Conservation (phyloP, 64 coral and sea anemone genomes). For the Exaiptasia diaphana region DNA sequence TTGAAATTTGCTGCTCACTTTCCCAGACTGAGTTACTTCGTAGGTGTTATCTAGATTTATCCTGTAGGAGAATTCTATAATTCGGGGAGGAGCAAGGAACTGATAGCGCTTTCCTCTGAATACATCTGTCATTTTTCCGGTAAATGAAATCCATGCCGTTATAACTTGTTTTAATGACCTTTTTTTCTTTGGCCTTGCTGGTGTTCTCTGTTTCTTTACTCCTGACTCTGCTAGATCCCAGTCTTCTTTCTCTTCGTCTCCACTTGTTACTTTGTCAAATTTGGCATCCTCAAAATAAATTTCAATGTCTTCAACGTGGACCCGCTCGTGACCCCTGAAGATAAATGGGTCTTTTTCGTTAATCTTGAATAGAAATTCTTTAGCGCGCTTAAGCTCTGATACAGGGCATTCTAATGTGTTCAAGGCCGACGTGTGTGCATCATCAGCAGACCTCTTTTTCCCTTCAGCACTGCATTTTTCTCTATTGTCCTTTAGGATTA, state of each 20-base stretch:
- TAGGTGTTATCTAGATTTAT: not conserved
- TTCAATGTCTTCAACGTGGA: conserved; percentile 49
- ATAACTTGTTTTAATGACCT: too few relatives aligned
- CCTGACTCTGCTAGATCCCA: too few relatives aligned
- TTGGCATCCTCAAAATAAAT: conserved; percentile 13
- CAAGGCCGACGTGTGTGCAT: not conserved
- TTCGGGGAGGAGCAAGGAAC: conserved; percentile 23
- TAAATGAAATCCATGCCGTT: conserved; percentile 39
- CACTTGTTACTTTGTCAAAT: not conserved
- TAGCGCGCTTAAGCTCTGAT: conserved; percentile 33
- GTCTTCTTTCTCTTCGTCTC: too few relatives aligned
- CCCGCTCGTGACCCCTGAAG: conserved; percentile 41
- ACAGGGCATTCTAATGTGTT: conserved; percentile 40
- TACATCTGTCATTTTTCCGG: conserved; percentile 35
- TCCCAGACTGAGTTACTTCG: conserved; percentile 13
- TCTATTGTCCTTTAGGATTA: not conserved
- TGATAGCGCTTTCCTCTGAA: conserved; percentile 25
- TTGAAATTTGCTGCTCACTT: conserved; percentile 38
- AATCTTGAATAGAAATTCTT: conserved; percentile 7
- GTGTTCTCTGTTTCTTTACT: too few relatives aligned
- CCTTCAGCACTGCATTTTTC: not conserved
- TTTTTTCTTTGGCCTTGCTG: not conserved
- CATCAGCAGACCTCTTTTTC: not conserved
- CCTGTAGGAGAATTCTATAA: conserved; percentile 40
- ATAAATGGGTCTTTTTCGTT: not conserved